phyloP scores from a whole-genome alignment of 2,113 vertebrate species.

The Podarcis muralis region DNA sequence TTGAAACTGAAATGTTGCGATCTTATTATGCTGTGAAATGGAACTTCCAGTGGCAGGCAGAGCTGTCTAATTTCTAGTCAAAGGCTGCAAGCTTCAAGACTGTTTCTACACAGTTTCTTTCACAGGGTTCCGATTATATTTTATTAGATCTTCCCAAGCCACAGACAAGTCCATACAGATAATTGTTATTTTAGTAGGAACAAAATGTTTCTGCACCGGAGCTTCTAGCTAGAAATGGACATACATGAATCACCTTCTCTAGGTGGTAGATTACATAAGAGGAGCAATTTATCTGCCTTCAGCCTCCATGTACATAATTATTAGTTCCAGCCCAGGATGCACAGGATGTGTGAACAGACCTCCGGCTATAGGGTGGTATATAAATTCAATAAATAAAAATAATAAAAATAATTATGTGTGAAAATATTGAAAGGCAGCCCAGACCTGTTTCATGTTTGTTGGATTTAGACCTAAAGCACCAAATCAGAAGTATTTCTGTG shows the following conservation, averaged over 20 bases:
- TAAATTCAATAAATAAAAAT: too few species aligned
- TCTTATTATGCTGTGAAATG: background rate
- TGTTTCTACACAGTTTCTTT: background rate
- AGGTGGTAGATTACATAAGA: background rate
- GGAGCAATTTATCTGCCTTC: background rate
- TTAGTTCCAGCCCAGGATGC: background rate
- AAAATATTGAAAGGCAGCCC: background rate
- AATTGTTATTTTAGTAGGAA: background rate
- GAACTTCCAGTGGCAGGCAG: background rate
- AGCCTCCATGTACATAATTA: background rate
- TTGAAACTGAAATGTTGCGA: background rate
- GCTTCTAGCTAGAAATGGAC: background rate
- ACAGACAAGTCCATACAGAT: background rate
- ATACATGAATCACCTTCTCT: background rate
- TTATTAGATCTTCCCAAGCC: background rate
- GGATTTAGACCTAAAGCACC: background rate
- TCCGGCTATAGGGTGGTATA: background rate
- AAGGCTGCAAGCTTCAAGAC: background rate
- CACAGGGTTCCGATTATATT: background rate
- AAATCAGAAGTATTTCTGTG: background rate
- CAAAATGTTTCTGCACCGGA: background rate
- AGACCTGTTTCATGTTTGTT: background rate
- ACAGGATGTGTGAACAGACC: background rate
- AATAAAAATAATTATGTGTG: too few species aligned
- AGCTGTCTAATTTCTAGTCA: background rate